Evolutionary conservation across 2,797 vertebrate species (phyloP).

Genomic region (Pangasius larnaudii): DNA sequence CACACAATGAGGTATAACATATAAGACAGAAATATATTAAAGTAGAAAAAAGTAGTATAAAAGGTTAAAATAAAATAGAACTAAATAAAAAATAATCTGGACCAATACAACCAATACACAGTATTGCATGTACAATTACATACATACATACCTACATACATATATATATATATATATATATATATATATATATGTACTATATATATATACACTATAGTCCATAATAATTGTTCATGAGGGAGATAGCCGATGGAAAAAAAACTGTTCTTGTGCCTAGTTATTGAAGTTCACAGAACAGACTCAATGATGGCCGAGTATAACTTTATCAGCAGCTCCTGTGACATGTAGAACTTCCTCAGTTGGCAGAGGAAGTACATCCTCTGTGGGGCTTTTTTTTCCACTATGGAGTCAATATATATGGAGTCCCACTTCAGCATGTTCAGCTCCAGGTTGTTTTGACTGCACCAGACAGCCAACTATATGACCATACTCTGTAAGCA

Average conservation of each 20-base stretch:
- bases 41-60: not conserved
- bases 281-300: not conserved
- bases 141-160: no score
- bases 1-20: not conserved
- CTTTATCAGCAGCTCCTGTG: not conserved
- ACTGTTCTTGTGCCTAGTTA: not conserved
- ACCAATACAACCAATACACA: not conserved
- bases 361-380: not conserved
- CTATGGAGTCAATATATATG: not conserved
- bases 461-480: not conserved
- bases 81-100: not conserved
- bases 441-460: not conserved
- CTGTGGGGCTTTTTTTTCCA: not conserved
- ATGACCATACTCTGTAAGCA: not conserved
- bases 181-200: no score
- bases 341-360: not conserved
- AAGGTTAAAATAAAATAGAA: not conserved
- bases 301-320: not conserved
- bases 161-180: no score
- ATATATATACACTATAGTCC: no score
- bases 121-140: not conserved
- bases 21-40: not conserved
- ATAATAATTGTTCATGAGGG: no score
- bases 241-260: no score
- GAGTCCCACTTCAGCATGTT: not conserved